Evolutionary conservation across 2,113 vertebrate genomes (phyloP).

Genomic region (Crotalus tigris): DNA sequence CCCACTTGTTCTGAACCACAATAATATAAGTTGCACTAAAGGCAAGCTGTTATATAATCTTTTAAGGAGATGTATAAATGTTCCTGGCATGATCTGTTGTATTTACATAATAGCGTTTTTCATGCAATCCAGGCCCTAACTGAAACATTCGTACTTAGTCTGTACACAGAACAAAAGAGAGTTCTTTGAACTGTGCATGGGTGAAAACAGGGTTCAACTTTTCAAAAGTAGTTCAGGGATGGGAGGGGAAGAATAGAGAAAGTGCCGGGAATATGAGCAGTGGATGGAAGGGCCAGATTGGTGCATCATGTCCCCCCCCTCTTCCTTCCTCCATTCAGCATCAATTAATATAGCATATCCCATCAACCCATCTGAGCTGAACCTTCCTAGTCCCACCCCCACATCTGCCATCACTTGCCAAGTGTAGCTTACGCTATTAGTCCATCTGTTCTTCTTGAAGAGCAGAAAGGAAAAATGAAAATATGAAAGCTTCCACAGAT

Average conservation of each 20-base stretch:
- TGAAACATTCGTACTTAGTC: neutral
- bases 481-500: neutral
- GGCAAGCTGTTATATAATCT: neutral
- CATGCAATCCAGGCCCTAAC: neutral
- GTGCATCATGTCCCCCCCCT: neutral
- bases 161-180: neutral
- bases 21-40: neutral
- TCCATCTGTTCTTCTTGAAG: neutral
- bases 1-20: slow-evolving; percentile 18
- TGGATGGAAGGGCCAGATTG: neutral
- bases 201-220: neutral
- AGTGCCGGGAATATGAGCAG: neutral
- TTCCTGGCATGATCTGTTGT: neutral
- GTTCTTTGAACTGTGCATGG: neutral
- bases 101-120: neutral
- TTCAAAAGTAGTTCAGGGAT: neutral
- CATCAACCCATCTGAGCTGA: neutral
- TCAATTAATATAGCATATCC: neutral
- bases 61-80: neutral
- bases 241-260: neutral
- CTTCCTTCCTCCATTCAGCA: neutral
- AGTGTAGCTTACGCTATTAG: neutral
- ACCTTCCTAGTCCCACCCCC: neutral
- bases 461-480: neutral
- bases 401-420: neutral